Base-by-base conservation (phyloP, 2,113 vertebrate genomes). In the Sapajus apella region DNA sequence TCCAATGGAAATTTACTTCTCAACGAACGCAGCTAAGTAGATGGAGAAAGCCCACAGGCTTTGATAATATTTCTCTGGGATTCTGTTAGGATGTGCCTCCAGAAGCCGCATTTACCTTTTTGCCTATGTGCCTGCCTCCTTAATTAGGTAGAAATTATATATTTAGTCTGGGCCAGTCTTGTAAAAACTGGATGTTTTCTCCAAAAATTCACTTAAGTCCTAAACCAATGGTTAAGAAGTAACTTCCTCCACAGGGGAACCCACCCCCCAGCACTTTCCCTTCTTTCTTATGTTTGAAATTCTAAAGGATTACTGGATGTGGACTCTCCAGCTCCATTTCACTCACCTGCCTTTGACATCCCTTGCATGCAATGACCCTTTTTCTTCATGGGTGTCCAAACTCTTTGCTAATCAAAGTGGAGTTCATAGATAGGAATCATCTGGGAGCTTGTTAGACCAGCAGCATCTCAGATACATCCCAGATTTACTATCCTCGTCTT, bases 1-100 rank as follows among this genome's bases (percentile, higher is more conserved):
- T n/a, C 23, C 32, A 84, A 9, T 84, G 47, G 20, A 93, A 97
- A 91, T 96, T 66, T 50, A 50, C 16, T 88, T 83, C 72, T 97
- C 72, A 77, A 81, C n/a, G 40, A 87, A 84, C 13, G n/a, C 52
- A 94, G 27, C 40, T 56, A 76, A 87, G 18, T 91, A 75, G 30
- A 80, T 61, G 6, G 12, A 95, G 91, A 93, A 94, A 97, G 56
- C 52, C 16, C 37, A 27, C 1, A 2, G 66, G 47, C 32, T 94
- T 97, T 84, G 66, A 90, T 82, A 40, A 73, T 79, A 56, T 56
- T 3, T 83, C 50, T 84, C 47, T 80, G 12, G 70, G 21, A 17
- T 43, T 95, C 75, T 77, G 17, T 94, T 91, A 94, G 23, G 4
- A 17, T 82, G 21, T 9, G 2, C 18, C 37, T 56, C 45, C 40